These are phyloP conservation scores for Gerosis bhagava DNA, from an alignment of 2,888 invertebrate genomes.

Conservation along the genomic window DNA sequence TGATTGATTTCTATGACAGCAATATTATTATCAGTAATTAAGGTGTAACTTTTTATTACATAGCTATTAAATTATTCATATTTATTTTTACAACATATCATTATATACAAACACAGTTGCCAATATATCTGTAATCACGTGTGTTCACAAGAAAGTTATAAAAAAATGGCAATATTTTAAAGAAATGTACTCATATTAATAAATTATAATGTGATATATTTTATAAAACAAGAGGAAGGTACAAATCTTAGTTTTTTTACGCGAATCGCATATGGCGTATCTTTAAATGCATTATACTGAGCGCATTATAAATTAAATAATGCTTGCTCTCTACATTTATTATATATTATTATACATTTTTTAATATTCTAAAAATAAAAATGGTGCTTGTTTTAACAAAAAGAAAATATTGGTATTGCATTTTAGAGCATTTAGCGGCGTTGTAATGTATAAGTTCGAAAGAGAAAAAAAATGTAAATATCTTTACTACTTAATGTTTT, in stretches of 20 bases:
- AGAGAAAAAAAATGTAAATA: slow-evolving; percentile 48
- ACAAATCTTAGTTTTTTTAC: slow-evolving; percentile 14
- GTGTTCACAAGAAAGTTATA: too few species aligned
- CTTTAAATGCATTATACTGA: too few species aligned
- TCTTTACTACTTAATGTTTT: slow-evolving; percentile 39
- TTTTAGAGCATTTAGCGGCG: slow-evolving; percentile 76
- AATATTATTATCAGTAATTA: slow-evolving; percentile 19
- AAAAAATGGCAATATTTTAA: slow-evolving; percentile 13
- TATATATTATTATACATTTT: too few species aligned
- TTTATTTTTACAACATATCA: slow-evolving; percentile 17
- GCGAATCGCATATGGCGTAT: too few species aligned
- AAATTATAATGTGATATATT: slow-evolving; percentile 24
- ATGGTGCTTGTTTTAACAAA: slow-evolving; percentile 67
- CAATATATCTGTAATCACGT: too few species aligned
- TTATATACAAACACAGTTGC: too few species aligned
- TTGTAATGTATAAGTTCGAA: slow-evolving; percentile 34
- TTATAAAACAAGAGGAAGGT: slow-evolving; percentile 15
- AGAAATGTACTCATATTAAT: slow-evolving; percentile 15
- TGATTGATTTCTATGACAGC: slow-evolving; percentile 19
- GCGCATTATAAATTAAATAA: slow-evolving; percentile 5
- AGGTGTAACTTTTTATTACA: slow-evolving; percentile 10
- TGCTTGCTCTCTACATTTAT: too few species aligned
- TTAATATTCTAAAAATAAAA: slow-evolving; percentile 38
- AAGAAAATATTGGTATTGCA: slow-evolving; percentile 58
- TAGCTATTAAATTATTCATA: slow-evolving; percentile 24